phyloP scores from a whole-genome alignment of 2,113 vertebrate genomes.

The Ailurus styani region DNA sequence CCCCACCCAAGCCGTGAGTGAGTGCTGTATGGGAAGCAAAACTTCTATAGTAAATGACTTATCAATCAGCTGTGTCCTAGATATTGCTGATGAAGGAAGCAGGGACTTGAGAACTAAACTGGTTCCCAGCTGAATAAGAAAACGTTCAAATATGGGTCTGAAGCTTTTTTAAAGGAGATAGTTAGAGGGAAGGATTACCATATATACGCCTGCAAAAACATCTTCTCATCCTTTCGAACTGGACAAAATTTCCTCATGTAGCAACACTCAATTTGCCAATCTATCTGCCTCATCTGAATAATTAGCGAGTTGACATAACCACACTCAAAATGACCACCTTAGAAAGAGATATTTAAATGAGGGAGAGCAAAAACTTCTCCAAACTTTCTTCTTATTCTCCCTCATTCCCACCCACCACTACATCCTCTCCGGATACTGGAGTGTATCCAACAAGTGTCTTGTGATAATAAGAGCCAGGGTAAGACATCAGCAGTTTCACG shows the following conservation, averaged over 20 bases:
- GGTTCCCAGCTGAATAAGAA: conserved; percentile 2
- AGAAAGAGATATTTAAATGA: not conserved
- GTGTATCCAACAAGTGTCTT: not conserved
- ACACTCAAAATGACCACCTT: not conserved
- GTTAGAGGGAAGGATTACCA: not conserved
- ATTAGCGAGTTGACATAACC: not conserved
- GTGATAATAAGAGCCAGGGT: not conserved
- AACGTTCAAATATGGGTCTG: not conserved
- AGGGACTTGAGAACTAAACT: not conserved
- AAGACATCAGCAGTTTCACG: conserved; percentile 37
- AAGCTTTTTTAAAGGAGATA: not conserved
- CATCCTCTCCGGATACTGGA: not conserved
- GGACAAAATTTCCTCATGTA: not conserved
- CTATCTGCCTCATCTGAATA: not conserved
- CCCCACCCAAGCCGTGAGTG: not conserved
- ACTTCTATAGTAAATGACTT: not conserved
- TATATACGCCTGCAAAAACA: not conserved
- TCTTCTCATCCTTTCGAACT: not conserved
- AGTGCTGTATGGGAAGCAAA: not conserved
- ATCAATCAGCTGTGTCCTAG: not conserved
- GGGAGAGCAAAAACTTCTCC: not conserved
- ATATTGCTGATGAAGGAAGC: not conserved
- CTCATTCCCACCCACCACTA: not conserved
- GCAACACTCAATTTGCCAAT: not conserved
- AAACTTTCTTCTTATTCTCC: not conserved